Conservation (phyloP, 2,888 invertebrate genomes). For the Melieria omissa region DNA sequence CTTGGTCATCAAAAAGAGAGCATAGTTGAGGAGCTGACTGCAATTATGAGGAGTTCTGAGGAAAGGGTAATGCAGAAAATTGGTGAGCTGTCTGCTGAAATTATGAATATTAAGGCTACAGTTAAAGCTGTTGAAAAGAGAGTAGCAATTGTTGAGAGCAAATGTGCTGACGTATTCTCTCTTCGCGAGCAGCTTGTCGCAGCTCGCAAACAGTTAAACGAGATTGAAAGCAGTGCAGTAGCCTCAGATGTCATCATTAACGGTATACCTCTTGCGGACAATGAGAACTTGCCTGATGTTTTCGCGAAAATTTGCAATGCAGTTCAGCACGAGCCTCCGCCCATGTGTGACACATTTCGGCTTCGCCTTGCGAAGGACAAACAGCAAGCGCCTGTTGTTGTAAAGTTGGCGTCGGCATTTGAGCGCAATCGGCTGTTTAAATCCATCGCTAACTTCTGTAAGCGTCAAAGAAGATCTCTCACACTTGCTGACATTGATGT, state of each 20-base stretch:
- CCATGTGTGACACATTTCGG: conserved; percentile 3
- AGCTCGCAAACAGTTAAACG: no score
- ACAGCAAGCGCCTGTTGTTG: not conserved
- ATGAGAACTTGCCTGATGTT: not conserved
- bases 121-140: no score
- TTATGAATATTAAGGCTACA: no score
- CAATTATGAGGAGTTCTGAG: no score
- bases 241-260: no score
- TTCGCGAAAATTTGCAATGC: not conserved
- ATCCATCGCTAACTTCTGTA: conserved; percentile 1
- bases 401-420: not conserved
- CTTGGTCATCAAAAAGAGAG: not conserved
- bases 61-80: no score
- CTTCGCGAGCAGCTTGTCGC: no score
- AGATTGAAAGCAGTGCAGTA: no score
- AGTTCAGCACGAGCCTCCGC: not conserved
- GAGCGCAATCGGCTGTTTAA: conserved; percentile 7
- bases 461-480: not conserved
- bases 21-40: not conserved
- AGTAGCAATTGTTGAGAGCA: no score
- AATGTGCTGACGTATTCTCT: no score
- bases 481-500: not conserved
- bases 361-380: not conserved
- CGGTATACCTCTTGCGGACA: not conserved
- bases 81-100: no score